Conservation (phyloP, 2,888 invertebrate species). For the Ennomos erosarius region DNA sequence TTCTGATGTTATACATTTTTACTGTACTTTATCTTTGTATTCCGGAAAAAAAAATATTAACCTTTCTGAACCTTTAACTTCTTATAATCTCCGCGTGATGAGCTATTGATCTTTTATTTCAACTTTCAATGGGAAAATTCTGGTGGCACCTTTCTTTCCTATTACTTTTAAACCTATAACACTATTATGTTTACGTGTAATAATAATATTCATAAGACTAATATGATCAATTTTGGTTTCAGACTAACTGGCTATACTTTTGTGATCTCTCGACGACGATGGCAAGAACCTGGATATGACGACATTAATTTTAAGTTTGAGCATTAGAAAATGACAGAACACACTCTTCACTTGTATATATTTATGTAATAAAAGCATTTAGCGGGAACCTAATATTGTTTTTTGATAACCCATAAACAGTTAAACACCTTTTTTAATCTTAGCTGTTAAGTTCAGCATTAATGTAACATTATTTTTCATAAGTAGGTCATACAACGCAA, state of each 20-base stretch:
- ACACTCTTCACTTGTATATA: conserved; percentile 47
- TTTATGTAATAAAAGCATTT: conserved; percentile 50
- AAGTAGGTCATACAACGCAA: not conserved
- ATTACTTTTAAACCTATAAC: not conserved
- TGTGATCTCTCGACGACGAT: conserved; percentile 43
- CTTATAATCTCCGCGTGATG: no score
- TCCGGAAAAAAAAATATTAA: no score
- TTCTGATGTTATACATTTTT: no score
- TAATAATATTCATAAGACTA: not conserved
- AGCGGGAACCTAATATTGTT: conserved; percentile 46
- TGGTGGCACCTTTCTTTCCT: no score
- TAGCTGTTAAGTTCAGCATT: no score
- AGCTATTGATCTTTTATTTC: no score
- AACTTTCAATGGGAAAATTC: no score
- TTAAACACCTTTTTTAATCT: no score
- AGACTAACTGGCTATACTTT: conserved; percentile 14
- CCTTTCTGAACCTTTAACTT: no score
- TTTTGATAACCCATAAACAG: conserved; percentile 11
- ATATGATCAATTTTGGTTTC: conserved; percentile 5
- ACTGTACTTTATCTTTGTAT: no score
- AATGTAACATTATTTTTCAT: no score
- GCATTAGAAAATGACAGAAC: conserved; percentile 54
- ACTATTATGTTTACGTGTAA: no score
- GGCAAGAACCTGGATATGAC: conserved; percentile 44
- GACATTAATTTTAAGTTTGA: conserved; percentile 37